phyloP scores from a whole-genome alignment of 1,140 invertebrate species.

The Pissodes strobi region DNA sequence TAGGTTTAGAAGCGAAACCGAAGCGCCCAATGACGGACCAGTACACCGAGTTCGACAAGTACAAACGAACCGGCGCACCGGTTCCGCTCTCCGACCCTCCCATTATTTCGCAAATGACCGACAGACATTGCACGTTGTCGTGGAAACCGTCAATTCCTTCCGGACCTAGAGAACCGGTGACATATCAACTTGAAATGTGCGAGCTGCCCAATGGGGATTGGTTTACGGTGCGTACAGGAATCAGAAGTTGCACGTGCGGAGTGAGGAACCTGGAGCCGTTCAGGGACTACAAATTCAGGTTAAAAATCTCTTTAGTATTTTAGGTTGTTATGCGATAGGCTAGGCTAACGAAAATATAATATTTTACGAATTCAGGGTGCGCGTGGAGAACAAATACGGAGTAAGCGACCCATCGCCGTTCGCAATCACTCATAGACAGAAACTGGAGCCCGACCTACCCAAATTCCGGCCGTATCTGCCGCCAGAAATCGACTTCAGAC shows the following conservation, averaged over 20 bases:
- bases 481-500: conserved; percentile 82
- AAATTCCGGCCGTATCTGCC: conserved; percentile 79
- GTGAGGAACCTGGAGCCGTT: conserved; percentile 82
- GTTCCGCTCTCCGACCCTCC: conserved; percentile 85
- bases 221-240: conserved; percentile 79
- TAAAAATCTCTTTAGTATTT: too few species aligned
- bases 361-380: conserved; percentile 72
- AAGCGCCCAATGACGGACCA: conserved; percentile 77
- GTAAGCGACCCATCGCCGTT: conserved; percentile 93
- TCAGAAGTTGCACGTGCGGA: conserved; percentile 83
- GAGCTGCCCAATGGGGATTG: conserved; percentile 86
- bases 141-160: conserved; percentile 90
- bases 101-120: conserved; percentile 86
- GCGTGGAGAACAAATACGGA: conserved; percentile 96
- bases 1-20: conserved; percentile 70
- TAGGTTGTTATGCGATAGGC: too few species aligned
- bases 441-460: conserved; percentile 78
- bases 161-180: conserved; percentile 80
- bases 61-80: conserved; percentile 77
- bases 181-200: conserved; percentile 92
- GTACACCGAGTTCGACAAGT: conserved; percentile 83
- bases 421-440: conserved; percentile 77
- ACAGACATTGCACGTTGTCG: conserved; percentile 79
- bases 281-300: conserved; percentile 83
- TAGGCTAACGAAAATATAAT: too few species aligned